phyloP scores from a whole-genome alignment of 2,113 vertebrate genomes.

The Oncorhynchus mykiss region DNA sequence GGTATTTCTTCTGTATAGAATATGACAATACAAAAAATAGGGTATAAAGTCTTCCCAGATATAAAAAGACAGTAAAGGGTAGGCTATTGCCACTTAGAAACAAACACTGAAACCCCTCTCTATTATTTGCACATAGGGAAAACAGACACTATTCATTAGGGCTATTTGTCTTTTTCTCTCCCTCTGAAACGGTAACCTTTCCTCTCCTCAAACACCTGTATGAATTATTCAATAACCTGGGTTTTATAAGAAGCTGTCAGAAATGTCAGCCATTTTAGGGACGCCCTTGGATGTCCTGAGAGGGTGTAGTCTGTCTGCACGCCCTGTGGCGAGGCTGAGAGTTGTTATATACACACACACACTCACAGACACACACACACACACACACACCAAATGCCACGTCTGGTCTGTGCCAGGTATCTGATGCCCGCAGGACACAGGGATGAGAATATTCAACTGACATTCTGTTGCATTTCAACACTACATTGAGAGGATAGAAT shows the following conservation, averaged over 20 bases:
- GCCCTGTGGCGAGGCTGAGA: too few relatives aligned
- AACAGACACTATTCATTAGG: conserved; percentile 50
- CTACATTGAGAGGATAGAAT: too few relatives aligned
- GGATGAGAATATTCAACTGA: too few relatives aligned
- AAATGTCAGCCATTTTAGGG: conserved; percentile 67
- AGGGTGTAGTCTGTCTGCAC: conserved; percentile 47
- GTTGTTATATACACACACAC: conserved; percentile 1
- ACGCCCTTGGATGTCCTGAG: conserved; percentile 53
- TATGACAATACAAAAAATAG: too few relatives aligned
- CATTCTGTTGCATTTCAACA: too few relatives aligned
- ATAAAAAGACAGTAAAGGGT: too few relatives aligned
- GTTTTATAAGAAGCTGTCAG: conserved; percentile 66
- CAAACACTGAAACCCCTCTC: background rate
- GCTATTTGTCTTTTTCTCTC: conserved; percentile 31
- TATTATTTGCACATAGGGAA: conserved; percentile 29
- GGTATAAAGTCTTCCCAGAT: too few relatives aligned
- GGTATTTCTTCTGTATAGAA: too few relatives aligned
- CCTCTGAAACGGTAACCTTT: conserved; percentile 60
- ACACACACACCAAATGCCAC: conserved; percentile 1
- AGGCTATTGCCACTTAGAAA: too few relatives aligned
- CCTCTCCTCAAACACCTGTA: conserved; percentile 50
- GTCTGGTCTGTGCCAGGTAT: too few relatives aligned
- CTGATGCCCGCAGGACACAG: too few relatives aligned
- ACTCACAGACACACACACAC: conserved; percentile 11
- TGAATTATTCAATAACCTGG: conserved; percentile 69